Evolutionary conservation across 2,113 vertebrate species (phyloP), one percentile per base, ranked within the genome.

Genomic region (Sceloporus undulatus): DNA sequence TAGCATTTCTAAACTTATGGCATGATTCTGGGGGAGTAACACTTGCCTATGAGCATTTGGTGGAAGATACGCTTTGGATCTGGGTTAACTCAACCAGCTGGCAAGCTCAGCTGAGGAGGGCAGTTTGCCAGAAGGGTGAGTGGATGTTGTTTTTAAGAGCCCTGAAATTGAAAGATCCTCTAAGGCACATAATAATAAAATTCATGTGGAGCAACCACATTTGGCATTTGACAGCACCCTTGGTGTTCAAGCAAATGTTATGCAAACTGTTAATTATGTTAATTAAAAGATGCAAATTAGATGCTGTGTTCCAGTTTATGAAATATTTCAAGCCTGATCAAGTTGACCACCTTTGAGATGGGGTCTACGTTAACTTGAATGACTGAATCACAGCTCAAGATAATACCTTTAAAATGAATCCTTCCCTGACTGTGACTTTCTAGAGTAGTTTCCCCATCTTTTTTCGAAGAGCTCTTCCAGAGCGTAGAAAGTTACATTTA

Each of bases 321-420:
- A 56, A 52, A 77, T 42, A 70, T 66, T 83, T 77, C 73, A 82
- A 40, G 42, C 16, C 40, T 54, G 62, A 82, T 68, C 71, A 66
- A 66, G 56, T 25, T 82, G 80, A 73, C 73, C n/a, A 76, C 59
- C 29, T 88, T 83, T 40, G 93, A 93, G 87, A 90, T 91, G 91
- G 89, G 90, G 87, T 92, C 92, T 95, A 92, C 92, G 91, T 90
- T 94, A 91, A 93, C 90, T 94, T 86, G 86, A 92, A 85, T 85
- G 89, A 94, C 88, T 88, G 89, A 91, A 92, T 94, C 93, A n/a
- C 87, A 88, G 88, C 79, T 89, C 89, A 91, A 80, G 88, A 94
- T 96, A 93, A 10, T 89, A 94, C 88, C 88, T 85, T 92, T 90
- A 90, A 91, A 90, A 91, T 91, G 89, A 91, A 90, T 83, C 87